Conservation (phyloP, 2,113 vertebrate species). For the Onychostoma macrolepis region DNA sequence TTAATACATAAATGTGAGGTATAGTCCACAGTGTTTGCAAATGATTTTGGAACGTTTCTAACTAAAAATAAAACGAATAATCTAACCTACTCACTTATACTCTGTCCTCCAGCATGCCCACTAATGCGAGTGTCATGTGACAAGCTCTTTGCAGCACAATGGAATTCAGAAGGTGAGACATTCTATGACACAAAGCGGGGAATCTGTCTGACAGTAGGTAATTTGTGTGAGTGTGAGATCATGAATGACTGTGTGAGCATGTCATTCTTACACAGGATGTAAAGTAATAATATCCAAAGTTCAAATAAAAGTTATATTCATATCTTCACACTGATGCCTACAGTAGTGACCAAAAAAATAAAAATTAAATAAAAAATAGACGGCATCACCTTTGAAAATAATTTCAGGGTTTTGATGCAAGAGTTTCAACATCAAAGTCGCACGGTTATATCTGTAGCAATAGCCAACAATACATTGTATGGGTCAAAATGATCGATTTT, state of each 20-base stretch:
- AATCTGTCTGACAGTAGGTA: background rate
- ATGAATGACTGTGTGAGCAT: constrained; percentile 25
- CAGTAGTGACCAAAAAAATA: background rate
- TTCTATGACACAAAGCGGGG: background rate
- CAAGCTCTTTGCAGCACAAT: background rate
- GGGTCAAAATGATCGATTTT: no score
- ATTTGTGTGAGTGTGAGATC: constrained; percentile 31
- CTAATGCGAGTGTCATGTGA: background rate
- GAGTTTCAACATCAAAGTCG: background rate
- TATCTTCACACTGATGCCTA: background rate
- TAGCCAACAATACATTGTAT: no score
- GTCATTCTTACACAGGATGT: background rate
- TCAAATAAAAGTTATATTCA: background rate
- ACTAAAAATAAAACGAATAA: background rate
- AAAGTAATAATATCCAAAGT: constrained; percentile 2
- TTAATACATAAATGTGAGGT: background rate
- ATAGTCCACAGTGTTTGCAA: background rate
- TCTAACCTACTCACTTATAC: background rate
- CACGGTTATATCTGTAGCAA: no score
- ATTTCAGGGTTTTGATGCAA: background rate
- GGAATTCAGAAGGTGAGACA: background rate
- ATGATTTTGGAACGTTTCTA: background rate
- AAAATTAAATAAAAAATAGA: background rate
- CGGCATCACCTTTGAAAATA: background rate
- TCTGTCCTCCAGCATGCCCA: background rate